A percentile compares a stretch with the other conserved stretches of the same genome.
These are phyloP conservation scores for Astyanax mexicanus DNA, from an alignment of 2,797 vertebrate genomes.

Conservation along the genomic window DNA sequence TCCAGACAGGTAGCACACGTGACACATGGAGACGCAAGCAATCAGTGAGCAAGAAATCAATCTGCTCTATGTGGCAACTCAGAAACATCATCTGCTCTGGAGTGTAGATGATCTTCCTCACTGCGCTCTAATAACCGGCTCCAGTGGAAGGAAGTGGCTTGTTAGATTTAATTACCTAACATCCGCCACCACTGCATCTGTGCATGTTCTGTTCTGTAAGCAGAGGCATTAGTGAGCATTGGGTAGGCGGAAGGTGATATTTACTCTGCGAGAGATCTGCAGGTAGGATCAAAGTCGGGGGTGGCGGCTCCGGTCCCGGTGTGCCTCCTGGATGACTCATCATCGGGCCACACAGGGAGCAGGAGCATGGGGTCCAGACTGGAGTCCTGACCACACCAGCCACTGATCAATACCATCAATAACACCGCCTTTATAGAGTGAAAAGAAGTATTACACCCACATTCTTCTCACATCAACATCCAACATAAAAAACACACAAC, in stretches of 20 bases:
- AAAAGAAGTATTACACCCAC: background rate
- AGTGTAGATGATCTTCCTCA: slow-evolving; percentile 20
- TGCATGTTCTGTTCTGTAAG: slow-evolving; percentile 32
- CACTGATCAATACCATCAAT: slow-evolving; percentile 17
- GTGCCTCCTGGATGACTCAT: slow-evolving; percentile 35
- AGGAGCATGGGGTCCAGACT: background rate
- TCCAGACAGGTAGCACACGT: background rate
- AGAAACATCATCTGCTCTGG: slow-evolving; percentile 2
- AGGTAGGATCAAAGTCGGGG: slow-evolving; percentile 27
- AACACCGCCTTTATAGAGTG: slow-evolving; percentile 2
- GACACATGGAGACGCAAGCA: background rate
- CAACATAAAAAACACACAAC: background rate
- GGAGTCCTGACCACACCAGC: background rate
- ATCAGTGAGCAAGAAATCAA: background rate
- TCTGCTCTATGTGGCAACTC: background rate
- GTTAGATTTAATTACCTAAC: slow-evolving; percentile 52
- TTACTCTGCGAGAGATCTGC: slow-evolving; percentile 13
- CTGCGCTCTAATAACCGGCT: slow-evolving; percentile 19
- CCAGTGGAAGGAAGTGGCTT: slow-evolving; percentile 43
- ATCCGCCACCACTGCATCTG: slow-evolving; percentile 40
- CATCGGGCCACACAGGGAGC: background rate
- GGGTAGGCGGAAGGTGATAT: slow-evolving; percentile 35
- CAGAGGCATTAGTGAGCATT: slow-evolving; percentile 31
- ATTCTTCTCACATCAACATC: background rate
- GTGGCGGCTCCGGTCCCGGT: background rate